phyloP scores from a whole-genome alignment of 2,888 invertebrate genomes.

The Sympetrum striolatum region DNA sequence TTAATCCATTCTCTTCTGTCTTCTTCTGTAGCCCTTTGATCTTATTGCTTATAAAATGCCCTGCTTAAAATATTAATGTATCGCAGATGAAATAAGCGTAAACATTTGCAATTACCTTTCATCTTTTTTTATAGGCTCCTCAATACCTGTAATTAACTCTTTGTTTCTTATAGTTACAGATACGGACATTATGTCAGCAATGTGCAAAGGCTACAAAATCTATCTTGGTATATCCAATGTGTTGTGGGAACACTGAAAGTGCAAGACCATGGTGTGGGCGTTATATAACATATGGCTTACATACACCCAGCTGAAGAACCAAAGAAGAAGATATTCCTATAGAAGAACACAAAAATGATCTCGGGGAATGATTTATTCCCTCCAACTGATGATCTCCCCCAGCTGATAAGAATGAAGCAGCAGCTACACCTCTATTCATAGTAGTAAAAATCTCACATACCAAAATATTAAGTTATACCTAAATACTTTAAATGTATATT shows the following conservation, averaged over 20 bases:
- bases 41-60: no score
- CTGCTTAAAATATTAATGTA: no score
- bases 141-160: conserved; percentile 44
- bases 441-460: neutral
- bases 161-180: conserved; percentile 60
- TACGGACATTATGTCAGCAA: conserved; percentile 56
- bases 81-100: no score
- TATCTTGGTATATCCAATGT: conserved; percentile 54
- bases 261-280: conserved; percentile 53
- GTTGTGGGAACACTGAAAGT: conserved; percentile 53
- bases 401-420: neutral
- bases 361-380: conserved; percentile 14
- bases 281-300: conserved; percentile 52
- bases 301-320: neutral
- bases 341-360: conserved; percentile 7
- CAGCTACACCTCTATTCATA: neutral
- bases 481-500: conserved; percentile 17
- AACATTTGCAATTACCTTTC: no score
- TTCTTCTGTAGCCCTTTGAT: no score
- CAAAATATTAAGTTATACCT: conserved; percentile 19
- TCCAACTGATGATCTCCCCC: conserved; percentile 11
- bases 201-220: conserved; percentile 55
- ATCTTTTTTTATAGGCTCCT: no score
- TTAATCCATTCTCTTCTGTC: no score
- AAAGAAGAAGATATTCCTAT: neutral